A percentile compares a stretch with the other conserved stretches of the same genome.
phyloP scores from a whole-genome alignment of 2,113 vertebrate genomes.

The Chaenogobius annularis region DNA sequence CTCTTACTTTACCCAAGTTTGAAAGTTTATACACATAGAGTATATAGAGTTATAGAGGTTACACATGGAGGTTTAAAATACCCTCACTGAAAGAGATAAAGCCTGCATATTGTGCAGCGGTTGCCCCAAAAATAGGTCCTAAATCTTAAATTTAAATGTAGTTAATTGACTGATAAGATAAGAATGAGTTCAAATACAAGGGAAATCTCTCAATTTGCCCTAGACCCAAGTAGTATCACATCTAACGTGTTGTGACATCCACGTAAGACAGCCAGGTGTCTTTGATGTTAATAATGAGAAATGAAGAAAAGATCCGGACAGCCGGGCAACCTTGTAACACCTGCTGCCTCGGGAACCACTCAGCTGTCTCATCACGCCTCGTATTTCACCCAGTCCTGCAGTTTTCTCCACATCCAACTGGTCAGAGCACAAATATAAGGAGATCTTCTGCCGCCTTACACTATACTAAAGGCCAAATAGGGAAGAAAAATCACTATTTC shows the following conservation, averaged over 20 bases:
- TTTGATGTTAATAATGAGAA: slow-evolving; percentile 54
- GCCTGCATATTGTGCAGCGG: slow-evolving; percentile 1
- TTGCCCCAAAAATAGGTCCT: slow-evolving; percentile 18
- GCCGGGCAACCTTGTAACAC: slow-evolving; percentile 54
- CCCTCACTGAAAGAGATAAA: slow-evolving; percentile 1
- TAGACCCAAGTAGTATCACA: slow-evolving; percentile 6
- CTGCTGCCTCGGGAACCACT: slow-evolving; percentile 52
- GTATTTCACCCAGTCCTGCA: slow-evolving; percentile 23
- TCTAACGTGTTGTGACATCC: slow-evolving; percentile 21
- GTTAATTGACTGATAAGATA: neutral
- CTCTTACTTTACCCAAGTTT: neutral
- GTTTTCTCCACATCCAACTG: slow-evolving; percentile 23
- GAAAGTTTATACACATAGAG: no score
- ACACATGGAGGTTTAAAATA: slow-evolving; percentile 19
- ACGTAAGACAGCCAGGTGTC: slow-evolving; percentile 45
- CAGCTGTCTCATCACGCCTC: slow-evolving; percentile 43
- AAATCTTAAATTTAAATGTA: neutral
- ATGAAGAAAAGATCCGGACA: slow-evolving; percentile 50
- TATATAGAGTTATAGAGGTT: no score
- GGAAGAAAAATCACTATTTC: neutral
- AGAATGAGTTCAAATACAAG: neutral
- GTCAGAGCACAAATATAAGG: slow-evolving; percentile 41
- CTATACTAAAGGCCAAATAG: neutral
- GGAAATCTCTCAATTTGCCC: neutral
- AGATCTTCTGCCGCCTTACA: slow-evolving; percentile 31